Percentiles rank a stretch among this genome's conserved stretches.
These are phyloP conservation scores for Periphyllus acericola DNA, from an alignment of 2,888 invertebrate species.

Conservation along the genomic window DNA sequence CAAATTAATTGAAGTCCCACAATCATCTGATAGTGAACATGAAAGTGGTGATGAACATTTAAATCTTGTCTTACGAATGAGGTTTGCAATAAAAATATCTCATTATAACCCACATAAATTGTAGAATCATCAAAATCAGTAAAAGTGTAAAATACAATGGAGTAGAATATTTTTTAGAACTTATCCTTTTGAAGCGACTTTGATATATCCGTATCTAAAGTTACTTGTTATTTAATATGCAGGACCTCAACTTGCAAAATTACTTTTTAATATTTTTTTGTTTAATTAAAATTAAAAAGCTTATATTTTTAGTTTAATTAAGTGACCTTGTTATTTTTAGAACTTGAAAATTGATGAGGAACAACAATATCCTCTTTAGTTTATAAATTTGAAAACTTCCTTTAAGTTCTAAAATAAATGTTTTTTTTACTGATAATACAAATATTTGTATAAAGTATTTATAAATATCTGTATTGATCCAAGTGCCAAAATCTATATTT, in stretches of 20 bases:
- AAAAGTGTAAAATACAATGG: too few species aligned
- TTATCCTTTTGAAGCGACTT: too few species aligned
- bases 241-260: too few species aligned
- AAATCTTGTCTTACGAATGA: constrained; percentile 88
- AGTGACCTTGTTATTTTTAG: too few species aligned
- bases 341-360: too few species aligned
- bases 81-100: constrained; percentile 69
- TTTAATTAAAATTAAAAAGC: too few species aligned
- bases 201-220: too few species aligned
- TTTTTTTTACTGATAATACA: neutral
- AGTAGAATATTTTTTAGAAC: too few species aligned
- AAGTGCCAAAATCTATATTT: constrained; percentile 48
- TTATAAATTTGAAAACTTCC: neutral
- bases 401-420: neutral
- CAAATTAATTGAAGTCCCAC: constrained; percentile 68
- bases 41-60: constrained; percentile 69
- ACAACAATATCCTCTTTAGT: neutral
- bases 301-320: too few species aligned
- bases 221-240: too few species aligned
- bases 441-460: constrained; percentile 13
- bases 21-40: constrained; percentile 68
- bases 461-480: constrained; percentile 1
- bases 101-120: neutral
- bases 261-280: neutral
- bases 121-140: too few species aligned